Percentiles rank a stretch among this genome's conserved stretches.
Evolutionary conservation across 2,888 invertebrate genomes (phyloP).

Genomic region (Petrophora chlorosata): DNA sequence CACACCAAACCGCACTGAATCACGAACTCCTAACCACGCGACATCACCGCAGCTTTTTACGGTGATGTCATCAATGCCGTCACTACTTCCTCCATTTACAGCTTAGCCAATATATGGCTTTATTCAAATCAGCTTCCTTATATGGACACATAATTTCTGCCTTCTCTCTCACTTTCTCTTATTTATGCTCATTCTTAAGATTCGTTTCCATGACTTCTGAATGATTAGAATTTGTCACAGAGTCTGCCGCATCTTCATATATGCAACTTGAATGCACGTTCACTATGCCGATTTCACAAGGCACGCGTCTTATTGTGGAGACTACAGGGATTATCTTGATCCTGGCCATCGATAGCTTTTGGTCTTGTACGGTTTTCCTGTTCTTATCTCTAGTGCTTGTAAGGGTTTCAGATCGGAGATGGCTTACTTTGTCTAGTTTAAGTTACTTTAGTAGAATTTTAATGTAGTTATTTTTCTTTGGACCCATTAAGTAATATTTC

Average conservation of each 20-base stretch:
- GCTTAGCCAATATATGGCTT: conserved; percentile 17
- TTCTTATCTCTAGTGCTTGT: conserved; percentile 12
- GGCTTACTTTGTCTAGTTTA: background rate
- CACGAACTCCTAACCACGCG: conserved; percentile 28
- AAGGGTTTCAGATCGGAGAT: conserved; percentile 4
- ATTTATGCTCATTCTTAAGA: conserved; percentile 19
- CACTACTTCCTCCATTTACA: conserved; percentile 32
- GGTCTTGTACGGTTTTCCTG: conserved; percentile 22
- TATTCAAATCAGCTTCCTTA: conserved; percentile 25
- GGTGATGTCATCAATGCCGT: conserved; percentile 53
- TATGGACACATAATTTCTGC: conserved; percentile 11
- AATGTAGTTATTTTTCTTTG: background rate
- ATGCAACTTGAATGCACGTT: conserved; percentile 46
- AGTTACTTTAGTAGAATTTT: background rate
- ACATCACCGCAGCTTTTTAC: conserved; percentile 31
- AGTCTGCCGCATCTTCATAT: conserved; percentile 45
- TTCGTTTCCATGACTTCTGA: conserved; percentile 18
- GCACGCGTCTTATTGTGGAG: conserved; percentile 42
- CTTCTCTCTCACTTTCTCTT: conserved; percentile 26
- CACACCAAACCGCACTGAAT: conserved; percentile 37
- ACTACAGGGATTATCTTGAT: conserved; percentile 51
- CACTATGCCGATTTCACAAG: conserved; percentile 61
- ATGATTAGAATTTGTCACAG: conserved; percentile 53
- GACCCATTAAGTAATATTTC: background rate
- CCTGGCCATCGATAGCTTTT: conserved; percentile 33